phyloP scores from a whole-genome alignment of 2,888 invertebrate species.

The Oscheius sp. region DNA sequence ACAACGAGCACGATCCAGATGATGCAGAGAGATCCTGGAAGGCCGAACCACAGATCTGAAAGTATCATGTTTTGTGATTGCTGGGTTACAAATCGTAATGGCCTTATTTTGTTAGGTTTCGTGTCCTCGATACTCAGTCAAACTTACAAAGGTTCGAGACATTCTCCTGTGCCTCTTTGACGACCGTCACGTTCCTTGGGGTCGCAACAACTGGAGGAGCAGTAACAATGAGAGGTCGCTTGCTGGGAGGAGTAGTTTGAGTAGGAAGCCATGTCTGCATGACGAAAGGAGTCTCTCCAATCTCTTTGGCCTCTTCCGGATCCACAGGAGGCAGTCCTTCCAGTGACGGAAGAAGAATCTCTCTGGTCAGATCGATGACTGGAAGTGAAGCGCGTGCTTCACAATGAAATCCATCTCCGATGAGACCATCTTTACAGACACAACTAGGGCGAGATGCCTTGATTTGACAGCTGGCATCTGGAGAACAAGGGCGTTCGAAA shows the following conservation, averaged over 20 bases:
- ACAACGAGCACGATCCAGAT: slow-evolving; percentile 60
- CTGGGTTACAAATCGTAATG: too few relatives aligned
- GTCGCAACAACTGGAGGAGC: not conserved
- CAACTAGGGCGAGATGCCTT: slow-evolving; percentile 51
- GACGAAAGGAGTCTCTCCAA: slow-evolving; percentile 53
- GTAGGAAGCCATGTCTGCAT: slow-evolving; percentile 56
- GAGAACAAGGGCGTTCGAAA: slow-evolving; percentile 53
- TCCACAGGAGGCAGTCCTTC: slow-evolving; percentile 28
- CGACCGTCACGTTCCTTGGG: slow-evolving; percentile 11
- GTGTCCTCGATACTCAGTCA: not conserved
- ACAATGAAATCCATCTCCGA: slow-evolving; percentile 43
- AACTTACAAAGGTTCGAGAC: slow-evolving; percentile 25
- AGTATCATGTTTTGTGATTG: slow-evolving; percentile 6
- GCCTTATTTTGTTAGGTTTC: too few relatives aligned
- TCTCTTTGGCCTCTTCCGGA: slow-evolving; percentile 24
- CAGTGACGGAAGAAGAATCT: slow-evolving; percentile 33
- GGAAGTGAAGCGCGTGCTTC: slow-evolving; percentile 9
- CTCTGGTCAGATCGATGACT: slow-evolving; percentile 20
- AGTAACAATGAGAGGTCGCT: slow-evolving; percentile 26
- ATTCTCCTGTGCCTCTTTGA: slow-evolving; percentile 16
- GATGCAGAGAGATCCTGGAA: slow-evolving; percentile 45
- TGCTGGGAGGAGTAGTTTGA: slow-evolving; percentile 30
- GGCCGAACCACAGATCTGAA: slow-evolving; percentile 58
- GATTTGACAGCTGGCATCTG: slow-evolving; percentile 59
- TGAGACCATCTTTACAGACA: slow-evolving; percentile 62